phyloP scores from a whole-genome alignment of 2,797 vertebrate genomes.

The Linurgus olivaceus region DNA sequence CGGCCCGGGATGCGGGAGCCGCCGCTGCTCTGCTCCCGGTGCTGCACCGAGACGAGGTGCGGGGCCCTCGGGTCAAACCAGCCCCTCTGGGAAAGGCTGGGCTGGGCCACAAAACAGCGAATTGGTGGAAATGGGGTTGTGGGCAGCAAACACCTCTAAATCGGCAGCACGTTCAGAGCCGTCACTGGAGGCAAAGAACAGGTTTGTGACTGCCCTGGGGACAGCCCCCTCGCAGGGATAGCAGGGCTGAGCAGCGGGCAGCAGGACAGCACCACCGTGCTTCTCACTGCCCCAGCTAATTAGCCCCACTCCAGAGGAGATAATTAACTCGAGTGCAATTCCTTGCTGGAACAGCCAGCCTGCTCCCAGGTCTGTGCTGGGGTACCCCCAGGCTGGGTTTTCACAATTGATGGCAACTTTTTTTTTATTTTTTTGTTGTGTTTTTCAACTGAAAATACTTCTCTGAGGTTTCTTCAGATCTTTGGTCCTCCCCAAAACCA shows the following conservation, averaged over 20 bases:
- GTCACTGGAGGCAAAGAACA: background rate
- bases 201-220: rapidly evolving
- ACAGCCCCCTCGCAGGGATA: background rate
- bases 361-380: background rate
- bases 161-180: background rate
- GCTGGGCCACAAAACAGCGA: background rate
- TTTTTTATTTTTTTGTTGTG: no score
- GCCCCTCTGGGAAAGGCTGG: background rate
- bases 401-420: background rate
- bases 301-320: background rate
- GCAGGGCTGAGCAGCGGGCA: background rate
- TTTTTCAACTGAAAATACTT: background rate
- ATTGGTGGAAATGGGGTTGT: rapidly evolving
- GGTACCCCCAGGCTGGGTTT: background rate
- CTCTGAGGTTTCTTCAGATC: background rate
- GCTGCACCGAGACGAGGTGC: background rate
- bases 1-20: background rate
- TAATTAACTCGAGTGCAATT: background rate
- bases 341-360: background rate
- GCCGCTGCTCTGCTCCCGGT: no score
- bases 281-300: background rate
- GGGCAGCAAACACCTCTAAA: background rate
- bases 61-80: background rate
- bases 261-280: background rate
- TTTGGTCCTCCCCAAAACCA: background rate